These are phyloP conservation scores for Crotalus horridus DNA, from an alignment of 2,113 vertebrate species.

Conservation along the genomic window DNA sequence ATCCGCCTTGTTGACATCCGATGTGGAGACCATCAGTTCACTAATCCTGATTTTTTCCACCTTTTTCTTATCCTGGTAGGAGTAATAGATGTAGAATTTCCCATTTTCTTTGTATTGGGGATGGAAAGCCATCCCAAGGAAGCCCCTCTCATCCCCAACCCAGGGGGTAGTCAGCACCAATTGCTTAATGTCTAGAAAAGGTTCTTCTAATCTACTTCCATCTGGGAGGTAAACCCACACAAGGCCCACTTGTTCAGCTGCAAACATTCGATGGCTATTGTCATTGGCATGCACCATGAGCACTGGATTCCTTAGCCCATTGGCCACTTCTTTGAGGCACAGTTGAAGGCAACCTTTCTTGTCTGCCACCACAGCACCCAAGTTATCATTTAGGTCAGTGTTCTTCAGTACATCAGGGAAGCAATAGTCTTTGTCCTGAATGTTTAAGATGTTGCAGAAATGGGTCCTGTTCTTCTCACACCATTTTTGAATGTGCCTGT, in stretches of 20 bases:
- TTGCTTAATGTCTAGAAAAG: conserved; percentile 79
- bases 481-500: conserved; percentile 59
- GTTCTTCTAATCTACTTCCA: conserved; percentile 74
- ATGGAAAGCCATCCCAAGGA: conserved; percentile 84
- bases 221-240: conserved; percentile 79
- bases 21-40: conserved; percentile 74
- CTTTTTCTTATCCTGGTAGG: conserved; percentile 62
- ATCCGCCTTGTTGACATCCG: conserved; percentile 78
- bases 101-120: conserved; percentile 74
- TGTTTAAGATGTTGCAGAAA: conserved; percentile 75
- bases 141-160: conserved; percentile 83
- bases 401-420: conserved; percentile 77
- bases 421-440: conserved; percentile 80
- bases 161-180: conserved; percentile 75
- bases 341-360: conserved; percentile 76
- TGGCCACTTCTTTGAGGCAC: conserved; percentile 79
- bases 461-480: conserved; percentile 40
- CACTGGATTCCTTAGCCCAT: conserved; percentile 76
- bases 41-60: conserved; percentile 80
- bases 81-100: conserved; percentile 84
- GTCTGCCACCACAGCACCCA: conserved; percentile 70
- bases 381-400: conserved; percentile 63
- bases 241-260: conserved; percentile 80
- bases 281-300: conserved; percentile 76
- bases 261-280: conserved; percentile 74